Evolutionary conservation across 2,888 invertebrate genomes (phyloP).

Genomic region (Diarsia dahlii): DNA sequence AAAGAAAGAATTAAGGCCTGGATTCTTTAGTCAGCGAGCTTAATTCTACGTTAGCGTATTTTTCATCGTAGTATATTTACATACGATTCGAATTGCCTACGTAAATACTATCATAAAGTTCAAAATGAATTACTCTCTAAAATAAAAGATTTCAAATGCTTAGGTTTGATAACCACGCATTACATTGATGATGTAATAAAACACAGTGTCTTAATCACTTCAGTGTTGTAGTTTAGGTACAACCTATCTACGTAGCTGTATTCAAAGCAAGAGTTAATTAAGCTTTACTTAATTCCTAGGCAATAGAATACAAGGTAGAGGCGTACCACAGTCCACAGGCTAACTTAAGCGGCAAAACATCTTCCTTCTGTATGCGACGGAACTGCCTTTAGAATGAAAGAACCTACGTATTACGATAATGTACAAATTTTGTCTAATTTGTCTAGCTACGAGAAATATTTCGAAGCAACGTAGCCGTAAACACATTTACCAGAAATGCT

Average conservation of each 20-base stretch:
- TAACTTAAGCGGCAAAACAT: background rate
- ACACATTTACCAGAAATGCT: background rate
- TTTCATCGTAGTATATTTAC: slow-evolving; percentile 3
- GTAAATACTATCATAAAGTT: background rate
- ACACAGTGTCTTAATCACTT: too few relatives aligned
- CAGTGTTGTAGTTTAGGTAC: background rate
- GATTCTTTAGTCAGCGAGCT: background rate
- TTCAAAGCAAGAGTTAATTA: background rate
- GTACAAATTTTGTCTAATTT: background rate
- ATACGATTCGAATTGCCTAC: background rate
- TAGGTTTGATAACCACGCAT: too few relatives aligned
- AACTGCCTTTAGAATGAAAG: background rate
- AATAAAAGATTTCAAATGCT: background rate
- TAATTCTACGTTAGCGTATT: background rate
- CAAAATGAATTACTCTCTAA: background rate
- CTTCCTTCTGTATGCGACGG: background rate
- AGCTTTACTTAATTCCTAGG: slow-evolving; percentile 18
- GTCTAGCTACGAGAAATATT: background rate
- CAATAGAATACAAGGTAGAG: slow-evolving; percentile 2
- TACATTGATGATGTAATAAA: background rate
- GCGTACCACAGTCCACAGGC: background rate
- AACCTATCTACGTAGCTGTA: background rate
- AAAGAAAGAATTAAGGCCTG: too few relatives aligned
- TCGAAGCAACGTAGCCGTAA: background rate
- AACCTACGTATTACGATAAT: background rate